Evolutionary conservation across 2,113 vertebrate genomes (phyloP).

Genomic region (Xiphophorus maculatus): DNA sequence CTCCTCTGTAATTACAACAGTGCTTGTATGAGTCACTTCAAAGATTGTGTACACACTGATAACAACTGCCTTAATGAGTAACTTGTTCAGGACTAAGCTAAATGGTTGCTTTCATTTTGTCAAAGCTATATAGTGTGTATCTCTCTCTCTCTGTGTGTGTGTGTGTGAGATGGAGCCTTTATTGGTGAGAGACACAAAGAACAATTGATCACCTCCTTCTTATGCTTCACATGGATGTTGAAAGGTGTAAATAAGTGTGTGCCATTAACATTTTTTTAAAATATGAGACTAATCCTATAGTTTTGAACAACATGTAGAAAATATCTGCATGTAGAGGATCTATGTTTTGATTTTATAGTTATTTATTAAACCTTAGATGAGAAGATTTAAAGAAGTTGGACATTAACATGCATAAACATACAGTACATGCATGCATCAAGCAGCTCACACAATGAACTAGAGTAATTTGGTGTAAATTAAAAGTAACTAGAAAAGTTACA

Average conservation of each 20-base stretch:
- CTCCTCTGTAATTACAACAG: constrained; percentile 21
- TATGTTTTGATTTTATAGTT: constrained; percentile 21
- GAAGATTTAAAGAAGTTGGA: not conserved
- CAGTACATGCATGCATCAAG: not conserved
- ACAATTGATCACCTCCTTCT: constrained; percentile 22
- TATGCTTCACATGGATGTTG: constrained; percentile 15
- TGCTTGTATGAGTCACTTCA: not conserved
- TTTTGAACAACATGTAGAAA: not conserved
- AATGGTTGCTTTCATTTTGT: constrained; percentile 24
- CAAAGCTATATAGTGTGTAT: constrained; percentile 9
- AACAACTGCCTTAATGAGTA: constrained; percentile 3
- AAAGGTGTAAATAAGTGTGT: not conserved
- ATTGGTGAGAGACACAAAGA: constrained; percentile 16
- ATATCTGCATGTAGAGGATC: not conserved
- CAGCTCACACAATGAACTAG: not conserved
- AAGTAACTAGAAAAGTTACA: not conserved
- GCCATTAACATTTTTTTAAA: constrained; percentile 1
- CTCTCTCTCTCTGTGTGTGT: not conserved
- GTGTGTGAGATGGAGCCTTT: not conserved
- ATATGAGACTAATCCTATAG: not conserved
- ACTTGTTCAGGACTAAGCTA: not conserved
- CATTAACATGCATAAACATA: no score
- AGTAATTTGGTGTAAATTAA: not conserved
- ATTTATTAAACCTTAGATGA: not conserved
- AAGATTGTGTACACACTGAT: not conserved